Conservation (phyloP, 2,797 vertebrate species). For the Syngnathus acus region DNA sequence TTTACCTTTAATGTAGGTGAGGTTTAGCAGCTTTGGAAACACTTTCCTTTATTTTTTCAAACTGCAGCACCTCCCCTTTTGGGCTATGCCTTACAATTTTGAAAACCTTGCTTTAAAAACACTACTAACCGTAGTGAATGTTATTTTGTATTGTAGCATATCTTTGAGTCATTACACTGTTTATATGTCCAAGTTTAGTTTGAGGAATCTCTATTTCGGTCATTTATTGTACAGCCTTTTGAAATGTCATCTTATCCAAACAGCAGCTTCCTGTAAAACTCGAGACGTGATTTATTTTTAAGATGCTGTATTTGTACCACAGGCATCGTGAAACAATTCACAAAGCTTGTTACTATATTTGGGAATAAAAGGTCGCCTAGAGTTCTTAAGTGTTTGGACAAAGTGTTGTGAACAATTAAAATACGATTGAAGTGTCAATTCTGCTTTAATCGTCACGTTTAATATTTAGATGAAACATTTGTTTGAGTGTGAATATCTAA, state of each 20-base stretch:
- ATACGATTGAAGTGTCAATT: constrained; percentile 1
- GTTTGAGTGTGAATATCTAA: not conserved
- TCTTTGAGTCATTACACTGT: not conserved
- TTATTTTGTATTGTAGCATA: not conserved
- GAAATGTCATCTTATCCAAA: constrained; percentile 46
- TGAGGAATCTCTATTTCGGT: not conserved
- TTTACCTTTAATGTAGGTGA: not conserved
- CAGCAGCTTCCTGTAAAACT: constrained; percentile 14
- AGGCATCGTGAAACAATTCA: constrained; percentile 49
- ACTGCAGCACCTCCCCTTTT: not conserved
- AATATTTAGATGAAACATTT: not conserved
- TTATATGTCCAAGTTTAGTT: not conserved
- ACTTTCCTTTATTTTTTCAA: not conserved
- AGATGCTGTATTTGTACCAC: constrained; percentile 30
- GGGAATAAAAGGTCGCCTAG: constrained; percentile 41
- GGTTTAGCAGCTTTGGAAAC: not conserved
- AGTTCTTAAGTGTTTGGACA: not conserved
- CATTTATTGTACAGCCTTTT: not conserved
- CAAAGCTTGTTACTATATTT: constrained; percentile 54
- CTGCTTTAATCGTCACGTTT: not conserved
- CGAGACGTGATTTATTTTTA: constrained; percentile 36
- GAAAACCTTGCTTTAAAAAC: not conserved
- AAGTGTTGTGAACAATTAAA: not conserved
- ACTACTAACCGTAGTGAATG: not conserved
- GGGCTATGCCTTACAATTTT: not conserved